phyloP scores from a whole-genome alignment of 2,797 vertebrate species.

The Stomatorhinus walkeri region DNA sequence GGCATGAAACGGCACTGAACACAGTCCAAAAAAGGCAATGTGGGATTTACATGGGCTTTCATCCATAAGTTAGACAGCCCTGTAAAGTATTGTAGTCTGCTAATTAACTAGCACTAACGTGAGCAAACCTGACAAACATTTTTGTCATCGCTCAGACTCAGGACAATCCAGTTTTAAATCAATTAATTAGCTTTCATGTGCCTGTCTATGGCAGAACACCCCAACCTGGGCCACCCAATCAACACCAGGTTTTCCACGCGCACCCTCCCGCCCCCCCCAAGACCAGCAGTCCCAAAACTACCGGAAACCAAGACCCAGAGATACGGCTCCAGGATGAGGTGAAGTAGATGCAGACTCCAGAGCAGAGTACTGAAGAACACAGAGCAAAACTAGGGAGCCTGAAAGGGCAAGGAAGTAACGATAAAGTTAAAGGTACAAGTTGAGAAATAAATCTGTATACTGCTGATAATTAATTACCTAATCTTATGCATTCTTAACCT shows the following conservation, averaged over 20 bases:
- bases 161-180: not conserved
- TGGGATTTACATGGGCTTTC: not conserved
- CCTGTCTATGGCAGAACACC: not conserved
- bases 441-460: too few species aligned
- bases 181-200: not conserved
- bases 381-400: too few species aligned
- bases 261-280: too few species aligned
- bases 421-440: too few species aligned
- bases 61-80: not conserved
- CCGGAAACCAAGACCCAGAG: too few species aligned
- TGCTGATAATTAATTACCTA: too few species aligned
- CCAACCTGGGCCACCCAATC: not conserved
- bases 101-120: not conserved
- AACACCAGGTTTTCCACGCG: not conserved
- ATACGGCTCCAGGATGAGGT: too few species aligned
- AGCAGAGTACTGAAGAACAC: too few species aligned
- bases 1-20: not conserved
- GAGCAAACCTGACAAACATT: not conserved
- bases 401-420: too few species aligned
- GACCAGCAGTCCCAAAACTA: too few species aligned
- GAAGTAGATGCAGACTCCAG: too few species aligned
- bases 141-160: not conserved
- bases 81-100: not conserved
- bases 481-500: too few species aligned
- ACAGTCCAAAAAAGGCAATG: not conserved